Evolutionary conservation across 2,797 vertebrate genomes (phyloP).

Genomic region (Oryzias sinensis): DNA sequence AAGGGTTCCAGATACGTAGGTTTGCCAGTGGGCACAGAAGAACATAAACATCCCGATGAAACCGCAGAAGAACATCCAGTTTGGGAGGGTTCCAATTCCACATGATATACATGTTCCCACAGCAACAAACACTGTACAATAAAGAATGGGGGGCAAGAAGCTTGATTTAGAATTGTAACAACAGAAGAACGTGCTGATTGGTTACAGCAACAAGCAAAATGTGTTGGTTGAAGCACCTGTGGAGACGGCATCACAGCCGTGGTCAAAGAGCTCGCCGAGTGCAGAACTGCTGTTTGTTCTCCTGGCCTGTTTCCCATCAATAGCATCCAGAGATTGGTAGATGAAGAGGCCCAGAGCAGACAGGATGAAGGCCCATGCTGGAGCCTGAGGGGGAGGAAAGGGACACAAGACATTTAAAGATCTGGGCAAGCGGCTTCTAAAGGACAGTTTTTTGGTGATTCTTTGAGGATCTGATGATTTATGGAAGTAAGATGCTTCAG

Average conservation of each 20-base stretch:
- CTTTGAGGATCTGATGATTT: background rate
- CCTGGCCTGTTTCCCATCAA: slow-evolving; percentile 97
- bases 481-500: too few relatives aligned
- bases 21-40: slow-evolving; percentile 99
- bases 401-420: background rate
- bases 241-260: slow-evolving; percentile 95
- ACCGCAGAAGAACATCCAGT: slow-evolving; percentile 95
- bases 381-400: slow-evolving; percentile 76
- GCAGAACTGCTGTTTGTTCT: slow-evolving; percentile 94
- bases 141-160: background rate
- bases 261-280: slow-evolving; percentile 96
- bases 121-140: slow-evolving; percentile 86
- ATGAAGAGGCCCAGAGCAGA: slow-evolving; percentile 91
- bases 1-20: slow-evolving; percentile 93
- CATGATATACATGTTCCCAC: slow-evolving; percentile 88
- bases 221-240: slow-evolving; percentile 80
- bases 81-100: slow-evolving; percentile 83
- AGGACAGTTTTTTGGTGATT: background rate
- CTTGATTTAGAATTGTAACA: too few relatives aligned
- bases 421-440: background rate
- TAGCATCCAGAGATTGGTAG: slow-evolving; percentile 97
- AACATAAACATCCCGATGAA: slow-evolving; percentile 97
- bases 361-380: slow-evolving; percentile 87
- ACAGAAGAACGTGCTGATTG: too few relatives aligned
- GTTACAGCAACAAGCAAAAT: background rate